phyloP scores from a whole-genome alignment of 2,113 vertebrate genomes.

The Charina bottae region DNA sequence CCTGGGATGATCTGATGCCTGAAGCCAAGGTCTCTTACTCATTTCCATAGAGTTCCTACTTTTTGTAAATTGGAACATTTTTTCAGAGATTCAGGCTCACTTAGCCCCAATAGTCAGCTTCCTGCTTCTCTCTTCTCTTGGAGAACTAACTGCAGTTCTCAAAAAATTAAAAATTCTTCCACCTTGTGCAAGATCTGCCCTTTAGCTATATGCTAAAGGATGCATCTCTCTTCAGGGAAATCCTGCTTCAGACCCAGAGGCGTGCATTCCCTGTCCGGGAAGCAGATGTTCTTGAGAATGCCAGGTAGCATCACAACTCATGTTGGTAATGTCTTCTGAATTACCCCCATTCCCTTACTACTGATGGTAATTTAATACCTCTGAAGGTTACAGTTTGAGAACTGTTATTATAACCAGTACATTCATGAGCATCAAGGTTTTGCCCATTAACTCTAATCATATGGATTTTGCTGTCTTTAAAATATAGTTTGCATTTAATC shows the following conservation, averaged over 20 bases:
- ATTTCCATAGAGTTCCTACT: neutral
- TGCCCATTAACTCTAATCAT: neutral
- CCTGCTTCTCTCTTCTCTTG: neutral
- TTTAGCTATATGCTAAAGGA: neutral
- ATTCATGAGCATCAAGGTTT: neutral
- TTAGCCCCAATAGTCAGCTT: neutral
- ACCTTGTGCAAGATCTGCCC: neutral
- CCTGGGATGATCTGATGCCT: neutral
- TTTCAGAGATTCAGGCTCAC: neutral
- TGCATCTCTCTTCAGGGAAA: neutral
- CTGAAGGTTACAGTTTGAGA: neutral
- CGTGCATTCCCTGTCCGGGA: neutral
- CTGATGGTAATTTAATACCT: neutral
- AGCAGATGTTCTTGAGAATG: neutral
- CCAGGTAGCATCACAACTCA: neutral
- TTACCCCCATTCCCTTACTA: neutral
- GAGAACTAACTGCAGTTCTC: neutral
- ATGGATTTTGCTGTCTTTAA: neutral
- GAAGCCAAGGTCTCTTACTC: neutral
- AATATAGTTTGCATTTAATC: neutral
- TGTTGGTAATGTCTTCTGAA: neutral
- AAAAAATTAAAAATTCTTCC: neutral
- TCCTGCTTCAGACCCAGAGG: neutral
- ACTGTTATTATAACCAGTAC: neutral
- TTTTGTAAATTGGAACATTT: neutral